Conservation (phyloP, 2,113 vertebrate genomes). For the Ciconia maguari region DNA sequence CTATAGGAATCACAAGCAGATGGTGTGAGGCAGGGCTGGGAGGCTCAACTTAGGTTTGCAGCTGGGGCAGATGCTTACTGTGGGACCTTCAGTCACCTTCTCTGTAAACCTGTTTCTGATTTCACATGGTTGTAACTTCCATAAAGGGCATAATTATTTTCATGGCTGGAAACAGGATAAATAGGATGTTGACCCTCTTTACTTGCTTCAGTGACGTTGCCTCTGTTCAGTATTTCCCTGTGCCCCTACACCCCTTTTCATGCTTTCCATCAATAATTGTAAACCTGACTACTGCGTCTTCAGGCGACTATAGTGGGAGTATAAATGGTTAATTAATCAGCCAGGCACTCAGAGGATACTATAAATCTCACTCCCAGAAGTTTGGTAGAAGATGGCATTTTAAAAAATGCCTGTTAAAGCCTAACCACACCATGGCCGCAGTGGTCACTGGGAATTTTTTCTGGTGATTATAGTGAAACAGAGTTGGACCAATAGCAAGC, state of each 20-base stretch:
- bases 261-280: not conserved
- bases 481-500: not conserved
- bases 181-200: not conserved
- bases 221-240: not conserved
- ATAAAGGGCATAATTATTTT: not conserved
- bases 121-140: not conserved
- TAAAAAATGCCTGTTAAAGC: not conserved
- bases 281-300: not conserved
- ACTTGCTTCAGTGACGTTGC: not conserved
- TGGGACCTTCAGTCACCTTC: not conserved
- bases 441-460: not conserved
- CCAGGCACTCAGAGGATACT: not conserved
- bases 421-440: not conserved
- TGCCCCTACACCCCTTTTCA: not conserved
- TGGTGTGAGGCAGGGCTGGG: not conserved
- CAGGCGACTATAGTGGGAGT: accelerated
- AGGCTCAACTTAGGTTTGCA: not conserved
- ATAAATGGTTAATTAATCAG: not conserved
- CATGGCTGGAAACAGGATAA: not conserved
- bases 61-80: not conserved
- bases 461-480: not conserved
- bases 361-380: not conserved
- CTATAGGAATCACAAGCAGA: not conserved
- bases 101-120: not conserved
- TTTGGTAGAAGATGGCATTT: not conserved